Base-by-base conservation (phyloP, 2,797 vertebrate species). In the Chloroceryle inda region DNA sequence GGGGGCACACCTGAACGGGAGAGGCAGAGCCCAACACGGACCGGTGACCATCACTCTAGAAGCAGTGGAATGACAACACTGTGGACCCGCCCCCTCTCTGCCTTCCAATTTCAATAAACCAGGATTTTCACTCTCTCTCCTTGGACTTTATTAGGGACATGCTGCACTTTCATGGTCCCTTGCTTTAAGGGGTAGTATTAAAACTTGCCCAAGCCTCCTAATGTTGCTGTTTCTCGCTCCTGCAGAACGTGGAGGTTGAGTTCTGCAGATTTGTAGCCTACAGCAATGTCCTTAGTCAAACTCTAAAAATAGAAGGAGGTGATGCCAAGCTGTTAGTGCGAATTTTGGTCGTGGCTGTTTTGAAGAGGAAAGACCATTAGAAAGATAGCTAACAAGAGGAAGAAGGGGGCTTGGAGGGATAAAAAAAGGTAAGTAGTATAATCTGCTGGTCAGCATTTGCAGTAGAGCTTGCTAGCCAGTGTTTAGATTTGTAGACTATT, bases 1-100 rank as follows among this genome's bases (percentile, higher is more conserved):
- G 98, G 98, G 59, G 99, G 99, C 33, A 98, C 98, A 88, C 99
- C 99, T 99, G 98, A 31, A 10, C 0, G 21, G 93, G 81, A 75
- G 52, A 82, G 19, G 75, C 45, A 66, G 14, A 45, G 40, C 58
- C 9, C 6, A 71, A 21, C 21, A n/a, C 2, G 5, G 33, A 35
- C 26, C 1, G 1, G 24, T 55, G 63, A 68, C 50, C 26, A 2
- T 49, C 35, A 16, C 61, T 45, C 0, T 8, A 49, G n/a, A 33
- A 38, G 52, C 33, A 14, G 40, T 0, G 2, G 64, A n/a, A 0
- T 17, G 56, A 69, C 49, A 50, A 3, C 38, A 5, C 53, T 0
- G 1, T 0, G 3, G 26, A 35, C 37, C 77, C 40, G 42, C 19
- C 24, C 49, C 29, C 22, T 40, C 69, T 47, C 58, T 87, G 53